Evolutionary conservation across 2,888 invertebrate genomes (phyloP), one percentile per base, ranked within the genome.

Genomic region (Stramonita haemastoma): DNA sequence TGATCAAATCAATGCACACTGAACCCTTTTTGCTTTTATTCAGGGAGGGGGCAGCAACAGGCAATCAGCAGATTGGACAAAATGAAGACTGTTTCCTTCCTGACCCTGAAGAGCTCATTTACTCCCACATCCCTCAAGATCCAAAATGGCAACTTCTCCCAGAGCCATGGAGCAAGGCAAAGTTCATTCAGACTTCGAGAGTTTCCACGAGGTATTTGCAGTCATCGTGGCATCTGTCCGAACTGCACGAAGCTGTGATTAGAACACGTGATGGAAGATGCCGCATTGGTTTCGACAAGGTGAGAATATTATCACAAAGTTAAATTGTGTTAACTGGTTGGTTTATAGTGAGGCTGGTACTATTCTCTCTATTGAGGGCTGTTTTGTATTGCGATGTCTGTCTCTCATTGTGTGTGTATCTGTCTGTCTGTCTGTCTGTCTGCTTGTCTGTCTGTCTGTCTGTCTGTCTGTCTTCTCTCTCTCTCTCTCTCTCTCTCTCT

Each of bases 71-170:
- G 8, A 70, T 22, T 34, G n/a, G n/a, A 70, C 88, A 56, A 81
- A n/a, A 95, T 90, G 94, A 94, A 46, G 94, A 93, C 91, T 95
- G 93, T 91, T 95, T 94, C 91, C 92, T 94, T n/a, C 92, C 94
- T 0, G 94, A 94, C 85, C 94, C 95, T 19, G 93, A 92, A 34
- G 90, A 91, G 15, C 91, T 95, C 84, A 92, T 94, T 29, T 91
- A 92, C 86, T 93, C 93, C 32, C 94, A 93, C 88, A 90, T 92
- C 13, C 95, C 95, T 4, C 92, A 93, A n/a, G 90, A 92, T n/a
- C 87, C 90, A 8, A 84, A 90, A 15, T 95, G 95, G 94, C 95
- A 95, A 89, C 92, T 95, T n/a, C 89, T 94, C 32, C 91, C 91
- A 46, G 86, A 89, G 5, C 91, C 91, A 15, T 90, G 92, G 66